Base-by-base conservation (phyloP, 2,113 vertebrate species). In the Sporophila hypoxantha region DNA sequence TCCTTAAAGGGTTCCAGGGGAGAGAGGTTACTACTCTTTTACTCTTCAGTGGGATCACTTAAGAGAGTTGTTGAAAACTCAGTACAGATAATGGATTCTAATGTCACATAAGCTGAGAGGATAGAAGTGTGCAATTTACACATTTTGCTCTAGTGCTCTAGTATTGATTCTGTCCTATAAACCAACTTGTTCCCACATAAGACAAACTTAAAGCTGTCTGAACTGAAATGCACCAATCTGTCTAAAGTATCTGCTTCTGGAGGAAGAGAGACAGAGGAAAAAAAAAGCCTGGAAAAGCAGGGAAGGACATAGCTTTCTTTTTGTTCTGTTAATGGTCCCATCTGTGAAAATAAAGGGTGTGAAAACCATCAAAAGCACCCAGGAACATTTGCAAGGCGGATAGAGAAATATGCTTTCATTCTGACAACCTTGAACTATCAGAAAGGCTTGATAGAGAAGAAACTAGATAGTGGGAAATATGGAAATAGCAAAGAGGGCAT, bases 311-410 rank as follows among this genome's bases (percentile, higher is more conserved):
- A 29, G 32, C 16, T 59, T 52, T 56, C 18, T 57, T 77, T 93
- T 69, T 70, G 36, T 47, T 52, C 46, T 69, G 76, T 47, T 95
- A 96, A 96, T 91, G 76, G 88, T 77, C 46, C 59, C 32, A 57
- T 89, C 69, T 85, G 82, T 91, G 89, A 93, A 90, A 92, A 85
- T 76, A 83, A 87, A 82, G 41, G 89, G 74, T 93, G 93, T 87
- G 82, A 95, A 95, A 95, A 94, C 66, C 78, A 52, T 53, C 70
- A 85, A 92, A 93, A 92, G 22, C 61, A 79, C 86, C 17, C 34
- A 80, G 57, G 42, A 93, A 76, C 25, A 77, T 79, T 91, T 62
- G 14, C 23, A 70, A 85, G 73, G 73, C 89, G 47, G 68, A 66
- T 52, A 71, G 29, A 82, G 17, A 61, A 68, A 56, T 44, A 69